These are phyloP conservation scores for Fukomys damarensis DNA, from an alignment of 2,113 vertebrate genomes.

Conservation along the genomic window DNA sequence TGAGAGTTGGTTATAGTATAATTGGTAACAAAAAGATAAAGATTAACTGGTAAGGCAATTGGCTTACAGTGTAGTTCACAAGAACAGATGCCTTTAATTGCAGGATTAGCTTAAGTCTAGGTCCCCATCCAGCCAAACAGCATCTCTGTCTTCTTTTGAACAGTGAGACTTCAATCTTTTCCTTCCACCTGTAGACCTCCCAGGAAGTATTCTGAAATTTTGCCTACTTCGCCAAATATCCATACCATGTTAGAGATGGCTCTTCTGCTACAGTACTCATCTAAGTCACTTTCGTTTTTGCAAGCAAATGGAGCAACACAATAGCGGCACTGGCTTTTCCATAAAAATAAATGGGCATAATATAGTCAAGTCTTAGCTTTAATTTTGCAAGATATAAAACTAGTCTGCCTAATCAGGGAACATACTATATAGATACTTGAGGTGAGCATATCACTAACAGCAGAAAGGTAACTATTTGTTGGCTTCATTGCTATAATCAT, in stretches of 20 bases:
- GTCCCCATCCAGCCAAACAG: not conserved
- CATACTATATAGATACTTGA: not conserved
- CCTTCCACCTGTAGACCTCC: not conserved
- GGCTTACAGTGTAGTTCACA: slow-evolving; percentile 17
- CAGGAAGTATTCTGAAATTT: not conserved
- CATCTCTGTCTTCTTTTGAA: not conserved
- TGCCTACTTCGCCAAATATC: not conserved
- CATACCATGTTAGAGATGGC: not conserved
- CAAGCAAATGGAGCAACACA: not conserved
- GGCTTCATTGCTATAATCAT: not conserved
- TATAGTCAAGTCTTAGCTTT: not conserved
- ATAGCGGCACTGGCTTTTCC: slow-evolving; percentile 16
- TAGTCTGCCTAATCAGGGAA: not conserved
- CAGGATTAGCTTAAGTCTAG: not conserved
- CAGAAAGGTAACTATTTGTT: not conserved
- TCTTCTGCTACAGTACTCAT: not conserved
- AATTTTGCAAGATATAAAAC: not conserved
- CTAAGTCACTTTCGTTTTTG: not conserved
- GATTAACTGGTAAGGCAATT: not conserved
- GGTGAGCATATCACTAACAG: not conserved
- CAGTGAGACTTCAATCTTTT: not conserved
- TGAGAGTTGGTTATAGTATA: not conserved
- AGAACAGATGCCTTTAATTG: not conserved
- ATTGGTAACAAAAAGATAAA: slow-evolving; percentile 1
- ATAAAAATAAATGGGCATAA: slow-evolving; percentile 6